A percentile compares a stretch with the other conserved stretches of the same genome.
Conservation (phyloP, 2,797 vertebrate genomes). For the Coccyzus lansbergi region DNA sequence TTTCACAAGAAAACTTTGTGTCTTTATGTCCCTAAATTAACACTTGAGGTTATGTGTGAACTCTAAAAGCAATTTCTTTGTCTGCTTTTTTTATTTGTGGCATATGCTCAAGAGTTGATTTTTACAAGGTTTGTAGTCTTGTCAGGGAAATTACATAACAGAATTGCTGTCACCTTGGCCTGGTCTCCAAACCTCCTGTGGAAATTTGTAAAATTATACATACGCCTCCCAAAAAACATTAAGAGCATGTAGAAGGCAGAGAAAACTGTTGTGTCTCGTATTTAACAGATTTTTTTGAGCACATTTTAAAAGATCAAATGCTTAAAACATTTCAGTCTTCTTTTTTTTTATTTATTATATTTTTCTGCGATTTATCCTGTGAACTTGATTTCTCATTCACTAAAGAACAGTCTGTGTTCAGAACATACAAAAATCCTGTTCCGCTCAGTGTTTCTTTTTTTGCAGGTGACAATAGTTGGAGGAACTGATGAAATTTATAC, state of each 20-base stretch:
- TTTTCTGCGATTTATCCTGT: background rate
- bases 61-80: background rate
- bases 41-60: background rate
- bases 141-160: background rate
- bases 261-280: background rate
- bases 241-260: background rate
- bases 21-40: background rate
- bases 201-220: conserved; percentile 1
- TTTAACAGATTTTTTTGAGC: background rate
- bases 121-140: background rate
- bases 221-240: background rate
- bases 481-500: background rate
- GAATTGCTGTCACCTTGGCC: background rate
- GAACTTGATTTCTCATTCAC: background rate
- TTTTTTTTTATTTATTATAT: background rate
- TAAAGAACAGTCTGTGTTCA: background rate
- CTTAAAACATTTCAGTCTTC: background rate
- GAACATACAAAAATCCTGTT: background rate
- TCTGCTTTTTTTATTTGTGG: background rate
- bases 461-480: background rate
- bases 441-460: background rate
- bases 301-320: background rate
- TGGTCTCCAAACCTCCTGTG: background rate
- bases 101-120: background rate
- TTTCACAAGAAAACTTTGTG: background rate